These are phyloP conservation scores for Vanessa tameamea DNA, from an alignment of 1,140 invertebrate genomes.

Conservation along the genomic window DNA sequence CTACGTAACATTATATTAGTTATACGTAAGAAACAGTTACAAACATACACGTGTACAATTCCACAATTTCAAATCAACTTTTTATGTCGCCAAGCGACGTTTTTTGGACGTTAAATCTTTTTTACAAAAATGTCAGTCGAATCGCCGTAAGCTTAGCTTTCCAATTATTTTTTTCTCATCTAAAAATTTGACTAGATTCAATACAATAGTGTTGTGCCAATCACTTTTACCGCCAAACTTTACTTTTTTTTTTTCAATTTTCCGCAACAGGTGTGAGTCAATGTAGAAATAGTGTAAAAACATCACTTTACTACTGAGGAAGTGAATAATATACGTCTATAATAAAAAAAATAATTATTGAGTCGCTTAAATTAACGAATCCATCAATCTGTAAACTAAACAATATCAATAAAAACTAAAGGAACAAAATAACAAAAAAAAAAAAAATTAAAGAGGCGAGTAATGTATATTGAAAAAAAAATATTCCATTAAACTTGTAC, in stretches of 20 bases:
- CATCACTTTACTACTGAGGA: constrained; percentile 73
- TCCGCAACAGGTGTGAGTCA: constrained; percentile 42
- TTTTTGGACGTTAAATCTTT: constrained; percentile 69
- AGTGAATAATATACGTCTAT: constrained; percentile 67
- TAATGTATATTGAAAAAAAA: constrained; percentile 77
- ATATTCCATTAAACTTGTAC: constrained; percentile 78
- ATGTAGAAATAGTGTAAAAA: constrained; percentile 47
- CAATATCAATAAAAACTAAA: constrained; percentile 77
- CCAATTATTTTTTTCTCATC: constrained; percentile 54
- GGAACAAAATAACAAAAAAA: constrained; percentile 78
- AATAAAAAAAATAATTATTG: constrained; percentile 64
- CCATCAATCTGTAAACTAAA: constrained; percentile 67
- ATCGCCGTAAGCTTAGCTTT: constrained; percentile 65
- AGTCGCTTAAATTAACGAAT: constrained; percentile 56
- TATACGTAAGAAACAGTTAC: constrained; percentile 62
- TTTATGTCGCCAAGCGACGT: constrained; percentile 70
- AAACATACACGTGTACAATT: constrained; percentile 71
- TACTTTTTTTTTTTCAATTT: constrained; percentile 26
- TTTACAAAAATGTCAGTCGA: constrained; percentile 73
- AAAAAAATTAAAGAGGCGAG: constrained; percentile 63
- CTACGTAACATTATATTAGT: constrained; percentile 57
- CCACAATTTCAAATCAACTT: constrained; percentile 76
- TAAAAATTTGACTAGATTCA: constrained; percentile 80
- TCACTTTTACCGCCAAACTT: constrained; percentile 60
- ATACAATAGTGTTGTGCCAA: constrained; percentile 69